Conservation (phyloP, 2,888 invertebrate species). For the Harpagoxenus sublaevis region DNA sequence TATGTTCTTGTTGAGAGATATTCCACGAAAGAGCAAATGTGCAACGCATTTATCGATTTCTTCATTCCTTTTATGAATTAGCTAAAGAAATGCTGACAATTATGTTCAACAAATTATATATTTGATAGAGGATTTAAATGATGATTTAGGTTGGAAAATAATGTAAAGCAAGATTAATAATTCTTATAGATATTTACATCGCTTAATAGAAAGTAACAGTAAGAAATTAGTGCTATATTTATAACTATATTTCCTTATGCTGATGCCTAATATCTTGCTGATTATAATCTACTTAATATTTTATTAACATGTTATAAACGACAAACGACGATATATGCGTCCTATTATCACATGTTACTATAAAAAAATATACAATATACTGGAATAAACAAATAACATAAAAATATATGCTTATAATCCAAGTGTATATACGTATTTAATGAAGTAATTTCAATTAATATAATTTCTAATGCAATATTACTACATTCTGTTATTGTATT, state of each 20-base stretch:
- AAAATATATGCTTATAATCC: neutral
- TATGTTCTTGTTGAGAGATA: conserved; percentile 46
- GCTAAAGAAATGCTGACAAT: neutral
- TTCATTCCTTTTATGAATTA: neutral
- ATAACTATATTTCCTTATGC: neutral
- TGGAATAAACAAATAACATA: neutral
- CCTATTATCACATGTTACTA: neutral
- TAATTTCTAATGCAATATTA: neutral
- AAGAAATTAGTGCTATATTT: neutral
- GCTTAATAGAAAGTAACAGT: neutral
- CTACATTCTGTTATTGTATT: neutral
- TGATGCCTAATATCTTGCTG: neutral
- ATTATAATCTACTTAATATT: neutral
- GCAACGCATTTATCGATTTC: conserved; percentile 3
- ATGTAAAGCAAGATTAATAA: neutral
- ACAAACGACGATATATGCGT: too few relatives aligned
- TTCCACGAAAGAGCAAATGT: conserved; percentile 16
- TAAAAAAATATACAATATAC: neutral
- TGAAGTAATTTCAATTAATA: neutral
- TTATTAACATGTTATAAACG: neutral
- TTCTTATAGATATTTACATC: neutral
- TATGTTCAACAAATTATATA: neutral
- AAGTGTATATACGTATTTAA: neutral
- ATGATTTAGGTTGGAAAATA: neutral
- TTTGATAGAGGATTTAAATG: neutral